Evolutionary conservation across 2,797 vertebrate genomes (phyloP), one percentile per base, ranked within the genome.

Genomic region (Betta splendens): DNA sequence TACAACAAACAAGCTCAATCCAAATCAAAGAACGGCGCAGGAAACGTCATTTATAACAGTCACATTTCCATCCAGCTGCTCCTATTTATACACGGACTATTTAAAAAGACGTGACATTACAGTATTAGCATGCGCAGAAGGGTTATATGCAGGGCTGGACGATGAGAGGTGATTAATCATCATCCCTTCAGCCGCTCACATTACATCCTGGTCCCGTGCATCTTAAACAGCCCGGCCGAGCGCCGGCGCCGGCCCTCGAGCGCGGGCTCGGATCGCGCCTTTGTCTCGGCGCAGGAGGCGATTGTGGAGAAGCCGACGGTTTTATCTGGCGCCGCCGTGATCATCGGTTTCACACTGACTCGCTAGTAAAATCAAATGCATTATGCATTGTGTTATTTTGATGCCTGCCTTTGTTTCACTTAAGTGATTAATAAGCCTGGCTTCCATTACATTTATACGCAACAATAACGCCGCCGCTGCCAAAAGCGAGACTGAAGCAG

Each of bases 361-460:
- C 25, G 23, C 51, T 21, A 15, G 48, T 63, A 16, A 59, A 66
- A 59, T 42, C 6, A 31, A 53, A 73, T 69, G 43, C 65, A 65
- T 63, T 63, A 69, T 69, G 65, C 37, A 38, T 69, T 18, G 22
- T 21, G 33, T 45, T 51, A 57, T 68, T 64, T 53, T 22, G 20
- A 57, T 75, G 69, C 73, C 68, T 75, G 38, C 37, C 53, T 73
- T 73, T 70, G 57, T 77, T 80, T 75, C 51, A 60, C 62, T 69
- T 43, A 31, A 64, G 65, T 67, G 58, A 76, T 80, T 74, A 75
- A 64, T 68, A 46, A 64, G 65, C 46, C 33, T 54, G 44, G 39
- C 58, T 74, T 36, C 48, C 57, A 72, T 80, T 69, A 46, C 48
- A 53, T 74, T 73, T 59, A 66, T 67, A 57, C 20, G 56, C 59